Evolutionary conservation across 2,888 invertebrate species (phyloP).

Genomic region (Latrodectus hesperus): DNA sequence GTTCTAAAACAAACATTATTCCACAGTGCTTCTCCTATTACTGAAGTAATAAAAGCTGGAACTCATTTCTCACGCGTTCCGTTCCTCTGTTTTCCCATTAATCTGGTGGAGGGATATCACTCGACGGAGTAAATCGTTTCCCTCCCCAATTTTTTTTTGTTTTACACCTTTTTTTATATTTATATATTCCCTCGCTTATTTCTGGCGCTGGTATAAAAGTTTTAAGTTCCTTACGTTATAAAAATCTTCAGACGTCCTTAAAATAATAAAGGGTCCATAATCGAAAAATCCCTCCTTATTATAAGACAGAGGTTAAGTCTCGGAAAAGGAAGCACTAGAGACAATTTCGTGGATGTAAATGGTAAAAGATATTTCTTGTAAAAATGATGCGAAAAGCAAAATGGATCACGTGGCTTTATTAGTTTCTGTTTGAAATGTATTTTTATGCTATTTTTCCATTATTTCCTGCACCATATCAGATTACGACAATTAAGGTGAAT

Average conservation of each 20-base stretch:
- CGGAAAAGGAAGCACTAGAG: not conserved
- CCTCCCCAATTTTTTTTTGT: conserved; percentile 6
- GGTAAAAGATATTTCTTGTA: too few species aligned
- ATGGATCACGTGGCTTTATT: too few species aligned
- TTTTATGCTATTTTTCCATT: too few species aligned
- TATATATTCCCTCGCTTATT: conserved; percentile 7
- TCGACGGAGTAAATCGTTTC: conserved; percentile 58
- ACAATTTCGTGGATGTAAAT: not conserved
- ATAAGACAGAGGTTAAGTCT: not conserved
- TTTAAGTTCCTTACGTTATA: not conserved
- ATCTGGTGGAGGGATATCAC: conserved; percentile 65
- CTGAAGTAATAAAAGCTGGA: conserved; percentile 63
- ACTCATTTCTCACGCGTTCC: conserved; percentile 63
- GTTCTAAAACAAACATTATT: conserved; percentile 67
- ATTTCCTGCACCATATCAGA: too few species aligned
- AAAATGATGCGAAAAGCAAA: too few species aligned
- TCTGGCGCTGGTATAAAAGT: not conserved
- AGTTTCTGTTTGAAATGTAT: too few species aligned
- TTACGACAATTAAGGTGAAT: too few species aligned
- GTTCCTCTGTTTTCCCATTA: conserved; percentile 57
- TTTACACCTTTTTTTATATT: conserved; percentile 20
- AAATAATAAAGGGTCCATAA: conserved; percentile 1
- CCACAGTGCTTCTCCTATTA: conserved; percentile 61
- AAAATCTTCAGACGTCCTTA: not conserved
- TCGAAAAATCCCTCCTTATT: not conserved